These are phyloP conservation scores for Onychostruthus taczanowskii DNA, from an alignment of 2,113 vertebrate genomes.

Conservation along the genomic window DNA sequence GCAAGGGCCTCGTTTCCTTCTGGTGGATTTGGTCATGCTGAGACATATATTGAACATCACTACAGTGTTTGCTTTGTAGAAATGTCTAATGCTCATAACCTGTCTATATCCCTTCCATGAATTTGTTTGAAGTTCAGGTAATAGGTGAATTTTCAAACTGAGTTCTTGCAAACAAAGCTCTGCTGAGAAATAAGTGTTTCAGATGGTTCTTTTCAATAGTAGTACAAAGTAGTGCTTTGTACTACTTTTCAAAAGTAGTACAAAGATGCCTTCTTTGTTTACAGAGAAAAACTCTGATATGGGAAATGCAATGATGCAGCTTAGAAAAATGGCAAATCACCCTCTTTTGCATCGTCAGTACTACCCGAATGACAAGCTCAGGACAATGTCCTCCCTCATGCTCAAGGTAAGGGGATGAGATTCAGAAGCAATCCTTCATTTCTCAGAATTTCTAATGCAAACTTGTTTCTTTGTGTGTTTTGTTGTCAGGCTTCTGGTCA, in stretches of 20 bases:
- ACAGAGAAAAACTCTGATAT: slow-evolving; percentile 85
- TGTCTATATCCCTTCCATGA: background rate
- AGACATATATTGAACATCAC: fast-evolving
- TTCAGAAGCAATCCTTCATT: background rate
- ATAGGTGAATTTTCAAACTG: background rate
- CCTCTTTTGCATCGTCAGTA: slow-evolving; percentile 93
- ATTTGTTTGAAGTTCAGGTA: background rate
- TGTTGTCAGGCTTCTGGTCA: background rate
- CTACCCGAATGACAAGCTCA: slow-evolving; percentile 89
- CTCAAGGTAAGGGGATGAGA: slow-evolving; percentile 81
- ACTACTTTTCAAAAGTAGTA: background rate
- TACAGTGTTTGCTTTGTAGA: background rate
- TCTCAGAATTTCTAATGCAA: background rate
- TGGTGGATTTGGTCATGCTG: background rate
- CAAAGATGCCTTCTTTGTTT: background rate
- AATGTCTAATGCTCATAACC: background rate
- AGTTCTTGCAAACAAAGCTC: background rate
- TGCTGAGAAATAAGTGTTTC: background rate
- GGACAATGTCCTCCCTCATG: slow-evolving; percentile 90
- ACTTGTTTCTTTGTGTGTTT: background rate
- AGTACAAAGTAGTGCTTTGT: too few relatives aligned
- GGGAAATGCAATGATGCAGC: slow-evolving; percentile 94
- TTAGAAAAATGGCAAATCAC: slow-evolving; percentile 98
- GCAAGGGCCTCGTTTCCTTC: background rate
- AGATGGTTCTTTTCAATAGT: background rate